Evolutionary conservation across 2,888 invertebrate genomes (phyloP), one percentile per base, ranked within the genome.

Genomic region (Hartigia nigra): DNA sequence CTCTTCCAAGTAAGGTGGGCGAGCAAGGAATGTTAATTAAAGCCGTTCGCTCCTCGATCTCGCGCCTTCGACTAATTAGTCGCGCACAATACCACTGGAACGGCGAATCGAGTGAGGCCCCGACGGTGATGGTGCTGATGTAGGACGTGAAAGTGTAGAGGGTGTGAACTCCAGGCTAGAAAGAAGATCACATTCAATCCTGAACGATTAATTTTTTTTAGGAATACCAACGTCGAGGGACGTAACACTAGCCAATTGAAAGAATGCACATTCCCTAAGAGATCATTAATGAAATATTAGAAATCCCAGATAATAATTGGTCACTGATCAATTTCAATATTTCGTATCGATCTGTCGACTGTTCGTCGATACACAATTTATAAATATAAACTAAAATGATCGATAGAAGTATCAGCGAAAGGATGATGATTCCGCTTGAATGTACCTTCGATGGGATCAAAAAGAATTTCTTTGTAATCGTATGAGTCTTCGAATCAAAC

Each of bases 11-110:
- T 23, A 78, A 80, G 78, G 76, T 87, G 87, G 86, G 88, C 86
- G 88, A 88, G 86, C 85, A 86, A 88, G 90, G 91, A 91, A 91
- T 91, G 91, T 91, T 91, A 91, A 91, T 91, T 91, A 91, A 91
- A 91, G 88, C 90, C 89, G 89, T 91, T 91, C 88, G 88, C 89
- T 89, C 87, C 88, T 90, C 88, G 90, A 91, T 90, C 88, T 88
- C 89, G 88, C 89, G 89, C 89, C 89, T 89, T 88, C 89, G 89
- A 90, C 91, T 91, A 91, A 91, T 91, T 91, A 91, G 90, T 91
- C 89, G 89, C 87, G 89, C 86, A 89, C 90, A 90, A 91, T 90
- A 90, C 87, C 87, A 87, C 84, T 84, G 37, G 31, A 32, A 35
- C 55, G 55, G 55, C 55, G 55, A 55, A 55, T 55, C 55, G 55